These are phyloP conservation scores for Pomatorhinus ruficollis DNA, from an alignment of 2,113 vertebrate species.

Conservation along the genomic window DNA sequence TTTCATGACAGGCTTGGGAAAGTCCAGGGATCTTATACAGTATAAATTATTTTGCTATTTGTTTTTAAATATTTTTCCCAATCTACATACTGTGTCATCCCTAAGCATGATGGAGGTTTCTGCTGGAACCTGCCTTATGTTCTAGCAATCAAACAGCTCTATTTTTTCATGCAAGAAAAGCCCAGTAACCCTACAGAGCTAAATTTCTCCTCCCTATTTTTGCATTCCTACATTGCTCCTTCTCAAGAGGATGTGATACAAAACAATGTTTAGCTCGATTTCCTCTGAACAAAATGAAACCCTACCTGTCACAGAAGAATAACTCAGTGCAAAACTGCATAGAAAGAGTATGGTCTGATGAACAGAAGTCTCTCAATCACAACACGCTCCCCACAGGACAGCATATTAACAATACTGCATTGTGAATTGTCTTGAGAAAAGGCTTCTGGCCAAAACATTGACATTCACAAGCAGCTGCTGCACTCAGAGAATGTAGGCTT, in stretches of 20 bases:
- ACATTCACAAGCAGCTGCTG: constrained; percentile 42
- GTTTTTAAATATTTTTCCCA: background rate
- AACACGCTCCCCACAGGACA: constrained; percentile 29
- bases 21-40: background rate
- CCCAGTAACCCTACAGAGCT: background rate
- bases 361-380: constrained; percentile 45
- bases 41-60: background rate
- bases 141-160: background rate
- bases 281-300: constrained; percentile 55
- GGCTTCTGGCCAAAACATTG: constrained; percentile 48
- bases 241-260: constrained; percentile 12
- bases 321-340: constrained; percentile 28
- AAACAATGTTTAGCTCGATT: constrained; percentile 18
- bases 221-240: background rate
- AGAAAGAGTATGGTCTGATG: constrained; percentile 33
- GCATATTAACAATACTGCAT: constrained; percentile 9
- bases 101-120: background rate
- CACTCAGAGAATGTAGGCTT: constrained; percentile 34
- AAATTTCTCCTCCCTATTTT: background rate
- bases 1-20: background rate
- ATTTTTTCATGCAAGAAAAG: background rate
- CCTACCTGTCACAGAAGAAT: constrained; percentile 45
- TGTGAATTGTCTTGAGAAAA: constrained; percentile 51
- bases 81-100: background rate
- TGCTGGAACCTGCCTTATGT: background rate